A percentile compares a stretch with the other conserved stretches of the same genome.
Conservation (phyloP, 2,888 invertebrate species). For the Boloria selene region DNA sequence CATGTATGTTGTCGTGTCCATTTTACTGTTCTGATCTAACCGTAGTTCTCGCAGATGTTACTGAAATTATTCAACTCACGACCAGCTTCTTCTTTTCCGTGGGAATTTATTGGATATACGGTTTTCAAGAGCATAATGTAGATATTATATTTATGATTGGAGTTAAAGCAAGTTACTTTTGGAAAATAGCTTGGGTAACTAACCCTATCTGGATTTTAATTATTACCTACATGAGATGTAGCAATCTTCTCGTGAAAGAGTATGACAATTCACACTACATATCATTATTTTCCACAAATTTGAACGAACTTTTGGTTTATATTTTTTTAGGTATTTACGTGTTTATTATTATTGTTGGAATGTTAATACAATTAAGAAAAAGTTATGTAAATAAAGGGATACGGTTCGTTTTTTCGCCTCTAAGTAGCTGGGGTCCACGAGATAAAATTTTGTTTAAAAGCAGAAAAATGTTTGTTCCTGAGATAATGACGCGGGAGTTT, state of each 20-base stretch:
- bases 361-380: slow-evolving; percentile 49
- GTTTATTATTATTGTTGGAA: slow-evolving; percentile 51
- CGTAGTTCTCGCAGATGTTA: slow-evolving; percentile 54
- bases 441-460: slow-evolving; percentile 65
- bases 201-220: slow-evolving; percentile 57
- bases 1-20: slow-evolving; percentile 57
- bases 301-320: slow-evolving; percentile 54
- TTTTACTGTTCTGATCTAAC: slow-evolving; percentile 67
- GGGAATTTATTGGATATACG: slow-evolving; percentile 70
- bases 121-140: slow-evolving; percentile 62
- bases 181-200: slow-evolving; percentile 63
- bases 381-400: slow-evolving; percentile 46
- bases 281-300: slow-evolving; percentile 41
- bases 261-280: slow-evolving; percentile 50
- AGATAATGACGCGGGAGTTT: slow-evolving; percentile 79
- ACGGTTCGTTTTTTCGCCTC: slow-evolving; percentile 49
- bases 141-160: slow-evolving; percentile 77
- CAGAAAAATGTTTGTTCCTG: slow-evolving; percentile 74
- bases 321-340: slow-evolving; percentile 52
- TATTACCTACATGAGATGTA: slow-evolving; percentile 50
- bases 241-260: slow-evolving; percentile 42
- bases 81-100: slow-evolving; percentile 63
- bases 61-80: slow-evolving; percentile 59
- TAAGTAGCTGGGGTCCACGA: slow-evolving; percentile 65
- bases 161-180: slow-evolving; percentile 66